Percentiles rank a stretch among this genome's conserved stretches.
phyloP scores from a whole-genome alignment of 2,888 invertebrate species.

The Melipona beecheii region DNA sequence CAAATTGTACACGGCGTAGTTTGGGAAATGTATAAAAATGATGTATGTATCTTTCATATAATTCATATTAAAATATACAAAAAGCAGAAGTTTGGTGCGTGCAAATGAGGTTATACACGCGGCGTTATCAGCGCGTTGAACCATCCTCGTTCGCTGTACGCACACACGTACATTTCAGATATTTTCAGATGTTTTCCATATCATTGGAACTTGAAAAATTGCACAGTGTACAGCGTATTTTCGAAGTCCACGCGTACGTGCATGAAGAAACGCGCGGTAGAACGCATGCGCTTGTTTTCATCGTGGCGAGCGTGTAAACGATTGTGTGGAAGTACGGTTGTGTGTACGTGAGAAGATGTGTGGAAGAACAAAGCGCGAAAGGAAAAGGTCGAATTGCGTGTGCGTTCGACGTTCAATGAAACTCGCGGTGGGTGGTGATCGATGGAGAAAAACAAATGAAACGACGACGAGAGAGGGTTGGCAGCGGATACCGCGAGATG shows the following conservation, averaged over 20 bases:
- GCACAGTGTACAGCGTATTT: neutral
- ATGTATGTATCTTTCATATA: no score
- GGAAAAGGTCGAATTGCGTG: neutral
- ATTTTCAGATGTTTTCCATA: no score
- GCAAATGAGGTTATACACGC: no score
- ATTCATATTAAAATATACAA: no score
- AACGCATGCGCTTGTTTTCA: constrained; percentile 23
- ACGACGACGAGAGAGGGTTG: neutral
- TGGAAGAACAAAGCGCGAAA: neutral
- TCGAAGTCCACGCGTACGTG: neutral
- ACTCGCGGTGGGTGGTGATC: constrained; percentile 27
- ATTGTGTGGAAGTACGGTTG: no score
- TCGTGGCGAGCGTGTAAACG: neutral
- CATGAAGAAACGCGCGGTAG: neutral
- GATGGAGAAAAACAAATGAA: constrained; percentile 9
- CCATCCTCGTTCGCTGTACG: no score
- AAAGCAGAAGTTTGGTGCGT: no score
- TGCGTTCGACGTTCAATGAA: constrained; percentile 2
- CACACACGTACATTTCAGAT: no score
- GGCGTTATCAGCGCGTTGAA: no score
- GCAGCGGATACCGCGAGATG: constrained; percentile 21
- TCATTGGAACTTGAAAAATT: neutral
- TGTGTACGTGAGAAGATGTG: neutral
- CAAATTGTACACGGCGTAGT: no score
- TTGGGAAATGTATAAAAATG: no score